These are phyloP conservation scores for Sacculina carcini DNA, from an alignment of 2,888 invertebrate species.

Conservation along the genomic window DNA sequence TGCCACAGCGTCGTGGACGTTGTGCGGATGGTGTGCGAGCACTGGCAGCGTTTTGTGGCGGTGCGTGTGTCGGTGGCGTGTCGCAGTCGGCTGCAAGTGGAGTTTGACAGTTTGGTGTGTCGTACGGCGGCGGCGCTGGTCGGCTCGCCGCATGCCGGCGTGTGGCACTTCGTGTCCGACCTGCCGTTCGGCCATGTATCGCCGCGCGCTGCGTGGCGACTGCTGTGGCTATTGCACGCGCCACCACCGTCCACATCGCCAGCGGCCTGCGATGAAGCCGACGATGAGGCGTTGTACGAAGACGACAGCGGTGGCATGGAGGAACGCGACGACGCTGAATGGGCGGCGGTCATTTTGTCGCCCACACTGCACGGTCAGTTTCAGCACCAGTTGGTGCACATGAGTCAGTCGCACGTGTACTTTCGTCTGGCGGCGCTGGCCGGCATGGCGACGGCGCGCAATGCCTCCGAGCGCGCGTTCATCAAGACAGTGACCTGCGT, in stretches of 20 bases:
- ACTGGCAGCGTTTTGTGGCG: no score
- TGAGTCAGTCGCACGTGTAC: slow-evolving; percentile 44
- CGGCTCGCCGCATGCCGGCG: slow-evolving; percentile 39
- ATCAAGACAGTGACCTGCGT: slow-evolving; percentile 29
- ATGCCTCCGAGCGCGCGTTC: slow-evolving; percentile 20
- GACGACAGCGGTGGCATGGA: slow-evolving; percentile 16
- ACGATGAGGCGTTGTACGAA: no score
- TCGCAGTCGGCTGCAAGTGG: neutral
- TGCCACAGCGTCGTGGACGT: no score
- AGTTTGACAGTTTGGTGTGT: slow-evolving; percentile 24
- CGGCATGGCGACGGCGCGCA: slow-evolving; percentile 44
- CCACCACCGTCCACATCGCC: no score
- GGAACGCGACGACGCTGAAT: slow-evolving; percentile 15
- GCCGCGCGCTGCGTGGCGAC: slow-evolving; percentile 32
- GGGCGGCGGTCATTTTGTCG: slow-evolving; percentile 9
- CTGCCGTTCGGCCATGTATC: slow-evolving; percentile 38
- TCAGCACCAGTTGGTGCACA: slow-evolving; percentile 14
- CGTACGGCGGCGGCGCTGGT: slow-evolving; percentile 28
- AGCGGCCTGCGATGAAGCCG: no score
- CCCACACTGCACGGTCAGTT: slow-evolving; percentile 8
- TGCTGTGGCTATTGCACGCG: slow-evolving; percentile 16
- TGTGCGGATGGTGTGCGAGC: no score
- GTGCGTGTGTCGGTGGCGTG: no score
- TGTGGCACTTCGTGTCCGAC: slow-evolving; percentile 55
- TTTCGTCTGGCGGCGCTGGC: slow-evolving; percentile 50